These are phyloP conservation scores for Glossosoma conforme DNA, from an alignment of 1,140 invertebrate species.

Conservation along the genomic window DNA sequence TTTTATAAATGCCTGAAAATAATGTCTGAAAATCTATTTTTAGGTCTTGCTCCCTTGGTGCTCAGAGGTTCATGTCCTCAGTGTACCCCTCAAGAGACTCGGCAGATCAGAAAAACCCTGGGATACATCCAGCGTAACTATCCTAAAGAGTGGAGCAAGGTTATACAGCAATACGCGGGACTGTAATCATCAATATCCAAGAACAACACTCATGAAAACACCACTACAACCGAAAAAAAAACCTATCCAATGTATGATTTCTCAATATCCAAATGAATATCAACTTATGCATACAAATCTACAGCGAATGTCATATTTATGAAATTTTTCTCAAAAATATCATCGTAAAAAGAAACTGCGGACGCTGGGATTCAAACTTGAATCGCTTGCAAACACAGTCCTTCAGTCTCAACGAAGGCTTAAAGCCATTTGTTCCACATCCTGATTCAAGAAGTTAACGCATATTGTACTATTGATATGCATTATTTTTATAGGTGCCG, in stretches of 20 bases:
- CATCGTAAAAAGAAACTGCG: too few species aligned
- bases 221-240: neutral
- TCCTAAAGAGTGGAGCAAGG: slow-evolving; percentile 67
- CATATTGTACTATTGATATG: too few species aligned
- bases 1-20: neutral
- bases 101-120: slow-evolving; percentile 64
- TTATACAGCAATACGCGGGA: slow-evolving; percentile 60
- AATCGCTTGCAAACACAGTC: too few species aligned
- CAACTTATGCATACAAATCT: too few species aligned
- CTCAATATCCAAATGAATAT: too few species aligned
- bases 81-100: slow-evolving; percentile 59
- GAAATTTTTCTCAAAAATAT: too few species aligned
- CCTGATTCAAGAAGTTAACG: too few species aligned
- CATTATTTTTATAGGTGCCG: too few species aligned
- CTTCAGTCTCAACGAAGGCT: too few species aligned
- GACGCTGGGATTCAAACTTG: too few species aligned
- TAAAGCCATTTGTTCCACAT: too few species aligned
- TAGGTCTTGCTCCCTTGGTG: slow-evolving; percentile 65
- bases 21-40: slow-evolving; percentile 24
- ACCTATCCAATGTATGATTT: neutral
- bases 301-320: too few species aligned
- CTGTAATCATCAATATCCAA: slow-evolving; percentile 5
- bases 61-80: slow-evolving; percentile 63
- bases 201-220: slow-evolving; percentile 1
- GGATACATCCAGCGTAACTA: slow-evolving; percentile 63